These are phyloP conservation scores for Strigamia crassipes DNA, from an alignment of 2,888 invertebrate species.

Conservation along the genomic window DNA sequence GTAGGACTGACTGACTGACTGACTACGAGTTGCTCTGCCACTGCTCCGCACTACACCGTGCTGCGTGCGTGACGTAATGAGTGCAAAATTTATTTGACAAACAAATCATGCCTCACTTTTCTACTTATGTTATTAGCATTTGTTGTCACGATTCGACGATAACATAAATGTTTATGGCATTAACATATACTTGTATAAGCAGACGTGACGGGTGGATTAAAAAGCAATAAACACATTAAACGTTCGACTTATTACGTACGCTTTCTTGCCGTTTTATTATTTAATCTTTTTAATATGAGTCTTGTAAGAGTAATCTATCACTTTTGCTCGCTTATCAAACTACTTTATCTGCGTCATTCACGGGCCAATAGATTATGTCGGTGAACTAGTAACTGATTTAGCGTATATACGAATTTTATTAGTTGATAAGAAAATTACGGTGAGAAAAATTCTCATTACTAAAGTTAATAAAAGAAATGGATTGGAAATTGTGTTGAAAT, in stretches of 20 bases:
- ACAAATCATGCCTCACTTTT: neutral
- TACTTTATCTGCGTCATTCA: constrained; percentile 32
- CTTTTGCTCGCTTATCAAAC: neutral
- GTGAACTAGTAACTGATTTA: neutral
- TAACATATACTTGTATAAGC: neutral
- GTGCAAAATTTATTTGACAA: neutral
- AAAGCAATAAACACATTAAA: neutral
- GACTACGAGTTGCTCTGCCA: too few species aligned
- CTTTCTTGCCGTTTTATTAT: neutral
- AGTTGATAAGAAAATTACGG: constrained; percentile 16
- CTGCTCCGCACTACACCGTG: neutral
- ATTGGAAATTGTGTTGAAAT: too few species aligned
- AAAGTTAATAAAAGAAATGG: neutral
- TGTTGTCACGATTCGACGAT: neutral
- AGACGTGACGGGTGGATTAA: neutral
- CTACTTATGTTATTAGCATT: neutral
- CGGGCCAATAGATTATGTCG: constrained; percentile 9
- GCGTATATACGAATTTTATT: neutral
- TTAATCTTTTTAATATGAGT: constrained; percentile 4
- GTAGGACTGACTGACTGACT: too few species aligned
- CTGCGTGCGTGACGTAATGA: neutral
- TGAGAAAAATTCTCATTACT: neutral
- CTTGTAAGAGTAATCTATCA: neutral
- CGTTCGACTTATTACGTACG: neutral
- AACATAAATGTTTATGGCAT: neutral